These are phyloP conservation scores for Gasteruption jaculator DNA, from an alignment of 2,888 invertebrate species.

Conservation along the genomic window DNA sequence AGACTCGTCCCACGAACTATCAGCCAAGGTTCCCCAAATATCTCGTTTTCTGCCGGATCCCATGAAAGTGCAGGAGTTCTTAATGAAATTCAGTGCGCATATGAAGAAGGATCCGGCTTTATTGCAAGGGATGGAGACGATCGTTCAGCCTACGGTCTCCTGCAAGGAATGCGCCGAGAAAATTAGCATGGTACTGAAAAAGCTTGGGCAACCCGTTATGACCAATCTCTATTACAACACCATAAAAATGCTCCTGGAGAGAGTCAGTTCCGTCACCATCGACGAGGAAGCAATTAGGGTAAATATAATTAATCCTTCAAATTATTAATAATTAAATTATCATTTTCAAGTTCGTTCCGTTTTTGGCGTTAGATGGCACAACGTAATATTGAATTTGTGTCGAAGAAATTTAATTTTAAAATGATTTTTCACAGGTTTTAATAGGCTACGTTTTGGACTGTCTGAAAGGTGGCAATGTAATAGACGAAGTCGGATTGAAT, in stretches of 20 bases:
- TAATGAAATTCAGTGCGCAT: constrained; percentile 76
- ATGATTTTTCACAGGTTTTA: constrained; percentile 47
- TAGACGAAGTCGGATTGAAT: constrained; percentile 75
- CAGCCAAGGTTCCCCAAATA: constrained; percentile 62
- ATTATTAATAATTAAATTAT: not conserved
- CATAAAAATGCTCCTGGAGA: constrained; percentile 89
- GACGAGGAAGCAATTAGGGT: constrained; percentile 84
- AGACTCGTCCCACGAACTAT: constrained; percentile 65
- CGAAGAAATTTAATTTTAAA: constrained; percentile 1
- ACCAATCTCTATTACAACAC: constrained; percentile 94
- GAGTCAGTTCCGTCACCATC: constrained; percentile 94
- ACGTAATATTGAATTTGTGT: constrained; percentile 1
- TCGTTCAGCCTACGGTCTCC: constrained; percentile 83
- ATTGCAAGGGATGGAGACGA: constrained; percentile 79
- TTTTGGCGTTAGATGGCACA: no score
- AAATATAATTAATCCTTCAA: constrained; percentile 20
- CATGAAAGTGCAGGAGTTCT: constrained; percentile 83
- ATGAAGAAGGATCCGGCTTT: constrained; percentile 69
- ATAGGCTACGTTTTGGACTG: constrained; percentile 63
- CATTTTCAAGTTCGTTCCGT: no score
- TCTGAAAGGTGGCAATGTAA: constrained; percentile 65
- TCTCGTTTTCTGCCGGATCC: constrained; percentile 88
- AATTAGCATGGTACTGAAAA: constrained; percentile 78
- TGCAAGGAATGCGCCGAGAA: constrained; percentile 93
- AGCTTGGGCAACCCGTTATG: constrained; percentile 90